Percentiles rank a stretch among this genome's conserved stretches.
Conservation (phyloP, 2,113 vertebrate genomes). For the Hippocampus guttulatus region DNA sequence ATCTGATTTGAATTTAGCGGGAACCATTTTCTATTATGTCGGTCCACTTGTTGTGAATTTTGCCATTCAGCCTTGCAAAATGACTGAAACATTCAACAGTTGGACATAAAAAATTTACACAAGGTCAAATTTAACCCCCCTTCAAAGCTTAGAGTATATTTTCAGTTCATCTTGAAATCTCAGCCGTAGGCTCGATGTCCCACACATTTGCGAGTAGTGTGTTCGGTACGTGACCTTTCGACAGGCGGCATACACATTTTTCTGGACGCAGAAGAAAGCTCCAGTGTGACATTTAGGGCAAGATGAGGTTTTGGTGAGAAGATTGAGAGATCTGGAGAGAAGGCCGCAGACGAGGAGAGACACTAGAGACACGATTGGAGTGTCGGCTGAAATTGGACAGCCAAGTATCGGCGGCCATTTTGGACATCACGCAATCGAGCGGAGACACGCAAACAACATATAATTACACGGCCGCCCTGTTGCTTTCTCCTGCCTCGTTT, state of each 20-base stretch:
- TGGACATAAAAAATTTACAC: not conserved
- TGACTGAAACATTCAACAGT: not conserved
- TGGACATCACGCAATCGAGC: not conserved
- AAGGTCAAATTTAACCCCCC: not conserved
- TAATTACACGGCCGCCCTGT: not conserved
- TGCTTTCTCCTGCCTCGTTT: not conserved
- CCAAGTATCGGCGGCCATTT: not conserved
- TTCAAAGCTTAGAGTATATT: not conserved
- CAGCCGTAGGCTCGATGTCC: not conserved
- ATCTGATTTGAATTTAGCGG: too few species aligned
- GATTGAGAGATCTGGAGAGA: constrained; percentile 1
- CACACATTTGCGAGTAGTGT: not conserved
- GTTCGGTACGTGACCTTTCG: not conserved
- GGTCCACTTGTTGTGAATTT: too few species aligned
- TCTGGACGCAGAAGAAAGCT: not conserved
- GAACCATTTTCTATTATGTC: too few species aligned
- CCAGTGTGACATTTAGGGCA: not conserved
- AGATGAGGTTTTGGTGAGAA: constrained; percentile 1
- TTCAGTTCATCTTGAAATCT: not conserved
- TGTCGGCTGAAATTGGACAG: constrained; percentile 4
- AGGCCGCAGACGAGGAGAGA: not conserved
- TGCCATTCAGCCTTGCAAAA: too few species aligned
- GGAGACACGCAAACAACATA: not conserved
- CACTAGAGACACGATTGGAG: not conserved
- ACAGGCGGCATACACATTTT: not conserved